These are phyloP conservation scores for Trinorchestia longiramus DNA, from an alignment of 1,140 invertebrate genomes.

Conservation along the genomic window DNA sequence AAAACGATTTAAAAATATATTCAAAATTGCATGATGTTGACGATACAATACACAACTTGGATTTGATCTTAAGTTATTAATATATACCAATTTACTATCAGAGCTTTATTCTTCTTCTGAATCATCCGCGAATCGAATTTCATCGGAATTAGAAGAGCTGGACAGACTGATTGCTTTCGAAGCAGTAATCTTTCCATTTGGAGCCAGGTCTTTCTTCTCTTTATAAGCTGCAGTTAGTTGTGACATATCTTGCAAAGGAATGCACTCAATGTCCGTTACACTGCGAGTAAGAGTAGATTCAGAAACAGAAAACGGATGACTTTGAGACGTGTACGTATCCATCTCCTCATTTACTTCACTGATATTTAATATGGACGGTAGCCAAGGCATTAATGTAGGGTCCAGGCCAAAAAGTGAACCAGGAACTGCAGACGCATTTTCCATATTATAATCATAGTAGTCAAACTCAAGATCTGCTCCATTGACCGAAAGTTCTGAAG, in stretches of 20 bases:
- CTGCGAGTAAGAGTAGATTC: background rate
- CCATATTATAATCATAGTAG: constrained; percentile 89
- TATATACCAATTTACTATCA: background rate
- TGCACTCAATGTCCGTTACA: background rate
- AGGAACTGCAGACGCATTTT: constrained; percentile 81
- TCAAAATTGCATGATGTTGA: background rate
- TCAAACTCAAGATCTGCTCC: constrained; percentile 84
- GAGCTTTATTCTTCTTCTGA: constrained; percentile 20
- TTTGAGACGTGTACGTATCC: background rate
- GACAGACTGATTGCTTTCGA: constrained; percentile 35
- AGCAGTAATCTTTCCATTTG: background rate
- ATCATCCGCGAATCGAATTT: constrained; percentile 34
- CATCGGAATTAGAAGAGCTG: constrained; percentile 23
- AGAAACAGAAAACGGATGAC: background rate
- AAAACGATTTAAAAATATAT: background rate
- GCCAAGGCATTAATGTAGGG: constrained; percentile 87
- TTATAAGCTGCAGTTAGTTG: background rate
- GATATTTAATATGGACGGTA: constrained; percentile 75
- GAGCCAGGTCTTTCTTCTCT: background rate
- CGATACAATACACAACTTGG: background rate
- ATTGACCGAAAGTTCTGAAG: constrained; percentile 83
- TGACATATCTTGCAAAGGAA: constrained; percentile 8
- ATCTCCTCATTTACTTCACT: background rate
- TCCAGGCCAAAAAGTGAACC: constrained; percentile 88
- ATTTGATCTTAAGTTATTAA: background rate